Conservation (phyloP, 2,113 vertebrate species). For the Myotis lucifugus region DNA sequence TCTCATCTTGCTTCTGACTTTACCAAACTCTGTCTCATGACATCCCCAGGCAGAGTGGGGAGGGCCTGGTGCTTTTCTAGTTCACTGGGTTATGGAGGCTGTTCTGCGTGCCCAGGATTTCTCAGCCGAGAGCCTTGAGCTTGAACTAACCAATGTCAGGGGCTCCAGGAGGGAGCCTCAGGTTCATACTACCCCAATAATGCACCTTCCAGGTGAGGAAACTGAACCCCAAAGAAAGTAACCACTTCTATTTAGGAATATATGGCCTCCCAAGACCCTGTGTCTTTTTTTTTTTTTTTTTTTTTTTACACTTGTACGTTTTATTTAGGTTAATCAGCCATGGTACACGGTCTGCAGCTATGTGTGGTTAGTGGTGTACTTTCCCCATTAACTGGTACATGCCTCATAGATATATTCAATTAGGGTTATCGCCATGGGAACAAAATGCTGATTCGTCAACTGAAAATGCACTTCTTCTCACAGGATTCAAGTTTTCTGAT, state of each 20-base stretch:
- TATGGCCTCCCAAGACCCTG: not conserved
- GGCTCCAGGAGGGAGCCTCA: not conserved
- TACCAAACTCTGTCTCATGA: not conserved
- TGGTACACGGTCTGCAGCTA: conserved; percentile 95
- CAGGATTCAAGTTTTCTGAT: conserved; percentile 94
- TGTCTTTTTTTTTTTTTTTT: too few relatives aligned
- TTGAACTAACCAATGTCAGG: not conserved
- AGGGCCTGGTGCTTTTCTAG: not conserved
- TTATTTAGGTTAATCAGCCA: conserved; percentile 96
- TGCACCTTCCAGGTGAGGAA: not conserved
- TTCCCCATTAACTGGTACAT: conserved; percentile 95
- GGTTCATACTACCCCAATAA: not conserved
- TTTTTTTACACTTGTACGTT: conserved; percentile 95
- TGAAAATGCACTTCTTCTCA: conserved; percentile 93
- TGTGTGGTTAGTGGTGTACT: conserved; percentile 92
- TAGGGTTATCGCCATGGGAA: conserved; percentile 96
- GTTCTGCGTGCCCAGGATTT: not conserved
- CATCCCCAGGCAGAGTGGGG: not conserved
- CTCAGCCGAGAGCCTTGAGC: not conserved
- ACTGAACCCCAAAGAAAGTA: not conserved
- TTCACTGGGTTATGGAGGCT: not conserved
- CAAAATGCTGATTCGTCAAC: conserved; percentile 94
- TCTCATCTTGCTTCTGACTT: not conserved
- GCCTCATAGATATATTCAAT: conserved; percentile 95
- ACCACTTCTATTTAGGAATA: not conserved